Conservation (phyloP, 2,113 vertebrate species). For the Gavialis gangeticus region DNA sequence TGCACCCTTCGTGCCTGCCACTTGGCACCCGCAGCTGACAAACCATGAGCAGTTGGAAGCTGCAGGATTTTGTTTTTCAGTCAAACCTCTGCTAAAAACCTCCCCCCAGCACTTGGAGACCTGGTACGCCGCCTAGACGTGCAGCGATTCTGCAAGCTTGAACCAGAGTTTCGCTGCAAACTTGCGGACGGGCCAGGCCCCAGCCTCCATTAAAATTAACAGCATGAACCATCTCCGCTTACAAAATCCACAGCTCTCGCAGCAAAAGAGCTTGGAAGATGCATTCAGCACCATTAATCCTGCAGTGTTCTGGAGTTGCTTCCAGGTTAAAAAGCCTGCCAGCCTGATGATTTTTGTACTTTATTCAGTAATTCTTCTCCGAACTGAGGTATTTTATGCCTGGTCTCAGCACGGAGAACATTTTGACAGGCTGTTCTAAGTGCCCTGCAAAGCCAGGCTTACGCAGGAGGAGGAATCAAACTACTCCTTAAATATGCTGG, state of each 20-base stretch:
- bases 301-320: neutral
- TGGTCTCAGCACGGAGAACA: neutral
- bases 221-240: neutral
- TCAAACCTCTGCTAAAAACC: neutral
- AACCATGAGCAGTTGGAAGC: neutral
- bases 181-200: accelerated
- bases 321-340: neutral
- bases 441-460: neutral
- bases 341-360: neutral
- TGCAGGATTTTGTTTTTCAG: neutral
- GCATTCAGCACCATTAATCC: neutral
- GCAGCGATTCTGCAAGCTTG: neutral
- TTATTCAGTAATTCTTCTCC: neutral
- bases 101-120: neutral
- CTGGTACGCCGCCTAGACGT: neutral
- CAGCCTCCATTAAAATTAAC: neutral
- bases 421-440: neutral
- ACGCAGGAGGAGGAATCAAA: neutral
- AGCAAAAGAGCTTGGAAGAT: neutral
- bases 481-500: neutral
- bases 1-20: neutral
- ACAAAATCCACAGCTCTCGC: neutral
- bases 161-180: neutral
- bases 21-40: neutral
- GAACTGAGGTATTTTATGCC: neutral